Evolutionary conservation across 2,888 invertebrate genomes (phyloP), one percentile per base, ranked within the genome.

Genomic region (Drosophila differens): DNA sequence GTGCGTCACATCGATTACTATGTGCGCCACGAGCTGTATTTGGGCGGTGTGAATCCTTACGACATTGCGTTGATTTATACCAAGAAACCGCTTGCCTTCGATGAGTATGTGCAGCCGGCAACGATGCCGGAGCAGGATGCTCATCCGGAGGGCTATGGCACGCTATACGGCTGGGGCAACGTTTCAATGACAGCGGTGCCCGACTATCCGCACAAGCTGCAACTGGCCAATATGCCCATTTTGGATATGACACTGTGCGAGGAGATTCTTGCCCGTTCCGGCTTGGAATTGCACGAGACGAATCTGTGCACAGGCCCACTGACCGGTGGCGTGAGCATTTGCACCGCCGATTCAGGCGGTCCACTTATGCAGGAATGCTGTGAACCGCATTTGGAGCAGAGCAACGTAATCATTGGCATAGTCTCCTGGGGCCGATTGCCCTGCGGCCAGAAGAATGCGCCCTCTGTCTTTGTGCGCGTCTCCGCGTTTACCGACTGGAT

Each of bases 361-460:
- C 93, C 93, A 2, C 71, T 93, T 9, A 89, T 93, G n/a, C 93
- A 93, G 70, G 80, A 90, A 54, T 90, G 90, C 77, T 89, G 88
- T 65, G 85, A 86, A 14, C 71, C 82, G 5, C 81, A 80, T 51
- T 82, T 82, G 52, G 81, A 86, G n/a, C 81, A 83, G 44, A 76
- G 72, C 32, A 81, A 83, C 68, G 88, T 88, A 3, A 90, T 91
- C 79, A 91, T 94, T 64, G 95, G 94, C 73, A 91, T 95, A 55
- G 94, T 94, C 16, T 94, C 94, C 3, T 94, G 94, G 94, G 94
- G 94, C 19, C 80, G 90, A 63, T 91, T 92, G 76, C 94, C 94
- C 3, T 94, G 94, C 72, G 94, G 94, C 6, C 85, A 88, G 39
- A 84, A 83, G 41, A 92, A 93, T 60, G 86, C 92, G 1, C 94